Percentiles rank a stretch among this genome's conserved stretches.
Conservation (phyloP, 2,113 vertebrate species). For the Regulus satrapa region DNA sequence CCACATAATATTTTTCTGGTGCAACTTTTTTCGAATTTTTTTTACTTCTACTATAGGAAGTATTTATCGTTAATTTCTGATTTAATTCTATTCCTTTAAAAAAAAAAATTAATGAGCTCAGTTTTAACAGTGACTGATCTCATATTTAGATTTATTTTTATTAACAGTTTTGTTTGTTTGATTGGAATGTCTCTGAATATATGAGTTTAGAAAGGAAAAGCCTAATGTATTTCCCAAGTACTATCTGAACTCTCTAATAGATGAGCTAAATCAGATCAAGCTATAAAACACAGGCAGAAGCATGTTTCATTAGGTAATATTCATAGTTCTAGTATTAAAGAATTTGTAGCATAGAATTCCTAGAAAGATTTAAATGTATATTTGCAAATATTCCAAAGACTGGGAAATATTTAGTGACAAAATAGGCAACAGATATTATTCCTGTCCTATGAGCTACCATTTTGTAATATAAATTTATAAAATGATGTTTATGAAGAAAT, state of each 20-base stretch:
- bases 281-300: slow-evolving; percentile 18
- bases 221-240: not conserved
- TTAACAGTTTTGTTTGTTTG: not conserved
- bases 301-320: not conserved
- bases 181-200: slow-evolving; percentile 5
- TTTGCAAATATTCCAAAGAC: slow-evolving; percentile 27
- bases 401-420: not conserved
- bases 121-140: not conserved
- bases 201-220: not conserved
- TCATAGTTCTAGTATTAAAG: not conserved
- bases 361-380: not conserved
- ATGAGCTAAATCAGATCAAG: not conserved
- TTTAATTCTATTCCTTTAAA: too few relatives aligned
- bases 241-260: slow-evolving; percentile 27
- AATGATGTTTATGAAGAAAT: not conserved
- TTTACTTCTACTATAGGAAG: not conserved
- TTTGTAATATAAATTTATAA: not conserved
- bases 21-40: not conserved
- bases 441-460: not conserved
- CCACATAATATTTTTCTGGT: not conserved
- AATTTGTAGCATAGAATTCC: not conserved
- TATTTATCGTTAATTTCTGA: slow-evolving; percentile 17
- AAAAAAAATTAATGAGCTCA: too few relatives aligned
- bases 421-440: not conserved
- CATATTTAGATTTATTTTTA: not conserved